Conservation (phyloP, 2,888 invertebrate species). For the Tineola bisselliella region DNA sequence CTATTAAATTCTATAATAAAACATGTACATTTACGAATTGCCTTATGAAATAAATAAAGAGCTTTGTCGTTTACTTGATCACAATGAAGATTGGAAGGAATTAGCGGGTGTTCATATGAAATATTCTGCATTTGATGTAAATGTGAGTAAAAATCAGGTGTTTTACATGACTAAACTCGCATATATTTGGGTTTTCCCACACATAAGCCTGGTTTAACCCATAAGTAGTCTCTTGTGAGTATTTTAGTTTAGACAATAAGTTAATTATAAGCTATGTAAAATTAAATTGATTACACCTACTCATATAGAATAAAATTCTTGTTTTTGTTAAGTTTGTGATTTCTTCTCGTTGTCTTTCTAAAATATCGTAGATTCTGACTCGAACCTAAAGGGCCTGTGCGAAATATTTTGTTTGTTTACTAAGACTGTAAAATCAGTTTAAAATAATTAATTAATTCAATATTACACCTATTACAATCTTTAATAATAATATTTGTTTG, state of each 20-base stretch:
- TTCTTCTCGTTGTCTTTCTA: too few species aligned
- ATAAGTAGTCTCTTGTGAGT: not conserved
- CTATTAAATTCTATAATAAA: not conserved
- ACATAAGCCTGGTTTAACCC: slow-evolving; percentile 15
- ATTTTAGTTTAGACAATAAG: not conserved
- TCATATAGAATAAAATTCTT: too few species aligned
- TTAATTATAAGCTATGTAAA: not conserved
- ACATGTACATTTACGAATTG: slow-evolving; percentile 76
- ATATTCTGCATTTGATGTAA: slow-evolving; percentile 69
- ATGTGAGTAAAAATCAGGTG: slow-evolving; percentile 38
- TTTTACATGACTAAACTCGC: slow-evolving; percentile 8
- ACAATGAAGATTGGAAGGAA: slow-evolving; percentile 82
- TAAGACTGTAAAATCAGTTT: too few species aligned
- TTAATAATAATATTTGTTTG: too few species aligned
- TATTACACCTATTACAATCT: too few species aligned
- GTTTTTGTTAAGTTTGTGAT: too few species aligned
- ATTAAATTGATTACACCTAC: too few species aligned
- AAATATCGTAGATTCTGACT: too few species aligned
- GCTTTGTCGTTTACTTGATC: slow-evolving; percentile 81
- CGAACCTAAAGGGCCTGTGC: too few species aligned
- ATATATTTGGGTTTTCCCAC: slow-evolving; percentile 32
- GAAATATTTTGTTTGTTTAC: too few species aligned
- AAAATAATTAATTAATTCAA: too few species aligned
- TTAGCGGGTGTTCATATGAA: slow-evolving; percentile 75
- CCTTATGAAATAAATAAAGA: slow-evolving; percentile 75